These are phyloP conservation scores for Epistrophe eligans DNA, from an alignment of 2,888 invertebrate species.

Conservation along the genomic window DNA sequence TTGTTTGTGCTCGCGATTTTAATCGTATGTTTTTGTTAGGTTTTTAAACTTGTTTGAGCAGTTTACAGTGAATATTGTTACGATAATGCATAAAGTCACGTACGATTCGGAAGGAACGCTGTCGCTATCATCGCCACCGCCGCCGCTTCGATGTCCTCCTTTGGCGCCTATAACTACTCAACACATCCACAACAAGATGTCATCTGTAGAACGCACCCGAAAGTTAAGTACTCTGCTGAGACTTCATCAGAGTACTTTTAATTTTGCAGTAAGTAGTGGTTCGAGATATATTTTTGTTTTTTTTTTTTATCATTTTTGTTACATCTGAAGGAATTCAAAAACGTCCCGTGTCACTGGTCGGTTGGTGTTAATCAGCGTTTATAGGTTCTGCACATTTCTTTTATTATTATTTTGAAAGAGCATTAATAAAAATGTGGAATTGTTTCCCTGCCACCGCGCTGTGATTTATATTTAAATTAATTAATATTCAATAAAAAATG, in stretches of 20 bases:
- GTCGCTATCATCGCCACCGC: not conserved
- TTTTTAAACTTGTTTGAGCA: not conserved
- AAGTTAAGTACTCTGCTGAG: conserved; percentile 80
- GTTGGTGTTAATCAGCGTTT: not conserved
- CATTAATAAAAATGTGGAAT: not conserved
- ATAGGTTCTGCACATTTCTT: no score
- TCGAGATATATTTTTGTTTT: not conserved
- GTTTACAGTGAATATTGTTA: not conserved
- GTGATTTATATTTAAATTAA: no score
- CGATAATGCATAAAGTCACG: conserved; percentile 59
- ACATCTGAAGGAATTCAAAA: not conserved
- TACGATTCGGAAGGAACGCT: conserved; percentile 31
- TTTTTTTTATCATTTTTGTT: not conserved
- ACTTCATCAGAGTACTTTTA: conserved; percentile 71
- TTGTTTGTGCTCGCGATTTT: not conserved
- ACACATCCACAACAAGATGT: conserved; percentile 72
- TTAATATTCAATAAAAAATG: not conserved
- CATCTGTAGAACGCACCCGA: conserved; percentile 81
- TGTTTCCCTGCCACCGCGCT: not conserved
- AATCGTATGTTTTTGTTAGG: not conserved
- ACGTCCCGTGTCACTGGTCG: not conserved
- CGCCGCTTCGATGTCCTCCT: not conserved
- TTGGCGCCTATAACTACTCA: conserved; percentile 50
- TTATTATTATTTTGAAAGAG: not conserved
- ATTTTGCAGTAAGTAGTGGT: conserved; percentile 61